These are phyloP conservation scores for Zhengitettix transpicula DNA, from an alignment of 2,888 invertebrate genomes.

Conservation along the genomic window DNA sequence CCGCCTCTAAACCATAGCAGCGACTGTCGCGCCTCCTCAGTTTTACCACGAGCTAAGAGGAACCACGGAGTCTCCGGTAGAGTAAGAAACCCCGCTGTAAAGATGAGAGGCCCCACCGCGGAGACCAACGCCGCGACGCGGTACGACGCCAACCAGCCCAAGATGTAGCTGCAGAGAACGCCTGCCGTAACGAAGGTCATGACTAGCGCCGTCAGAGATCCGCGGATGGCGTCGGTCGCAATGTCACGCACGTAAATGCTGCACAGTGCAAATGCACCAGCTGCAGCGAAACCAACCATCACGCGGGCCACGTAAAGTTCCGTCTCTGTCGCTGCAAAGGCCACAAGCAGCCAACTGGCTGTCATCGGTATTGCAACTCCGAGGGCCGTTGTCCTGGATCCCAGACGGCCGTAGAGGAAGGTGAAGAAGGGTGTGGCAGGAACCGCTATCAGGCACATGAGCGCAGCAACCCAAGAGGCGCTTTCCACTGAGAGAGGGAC, in stretches of 20 bases:
- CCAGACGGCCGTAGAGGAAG: conserved; percentile 1
- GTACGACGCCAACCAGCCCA: conserved; percentile 8
- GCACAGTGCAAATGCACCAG: neutral
- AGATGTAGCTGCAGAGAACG: neutral
- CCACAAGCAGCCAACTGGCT: neutral
- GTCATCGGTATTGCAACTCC: neutral
- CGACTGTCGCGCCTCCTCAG: conserved; percentile 27
- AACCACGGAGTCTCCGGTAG: conserved; percentile 45
- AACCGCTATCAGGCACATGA: neutral
- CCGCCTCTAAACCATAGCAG: conserved; percentile 17
- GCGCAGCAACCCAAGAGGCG: conserved; percentile 35
- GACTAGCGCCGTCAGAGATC: neutral
- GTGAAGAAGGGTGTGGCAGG: conserved; percentile 6
- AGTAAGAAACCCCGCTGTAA: conserved; percentile 28
- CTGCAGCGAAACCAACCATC: neutral
- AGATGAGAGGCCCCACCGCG: conserved; percentile 29
- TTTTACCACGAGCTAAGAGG: conserved; percentile 26
- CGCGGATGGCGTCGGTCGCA: neutral
- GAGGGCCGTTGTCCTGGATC: neutral
- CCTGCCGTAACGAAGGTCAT: neutral
- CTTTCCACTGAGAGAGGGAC: conserved; percentile 30
- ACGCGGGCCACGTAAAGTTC: neutral
- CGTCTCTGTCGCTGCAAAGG: neutral
- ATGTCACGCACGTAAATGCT: neutral
- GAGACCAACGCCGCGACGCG: conserved; percentile 32